These are phyloP conservation scores for Cichlasoma orientale DNA, from an alignment of 2,797 vertebrate species.

Conservation along the genomic window DNA sequence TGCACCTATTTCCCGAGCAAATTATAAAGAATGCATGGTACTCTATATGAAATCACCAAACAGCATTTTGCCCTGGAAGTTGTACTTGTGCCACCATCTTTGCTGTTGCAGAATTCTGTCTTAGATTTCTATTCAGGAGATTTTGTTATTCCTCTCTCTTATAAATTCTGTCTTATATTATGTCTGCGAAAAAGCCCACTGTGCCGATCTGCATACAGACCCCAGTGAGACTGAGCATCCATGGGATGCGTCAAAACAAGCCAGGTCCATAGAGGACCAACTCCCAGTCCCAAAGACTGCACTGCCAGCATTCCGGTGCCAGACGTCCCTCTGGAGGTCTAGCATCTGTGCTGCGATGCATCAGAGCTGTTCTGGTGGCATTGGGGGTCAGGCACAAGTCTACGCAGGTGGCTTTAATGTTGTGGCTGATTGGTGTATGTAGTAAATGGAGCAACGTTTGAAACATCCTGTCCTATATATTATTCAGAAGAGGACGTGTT, in stretches of 20 bases:
- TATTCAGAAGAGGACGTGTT: constrained; percentile 30
- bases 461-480: constrained; percentile 17
- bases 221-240: not conserved
- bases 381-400: not conserved
- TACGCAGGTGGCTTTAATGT: not conserved
- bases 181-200: not conserved
- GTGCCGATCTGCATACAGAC: not conserved
- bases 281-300: not conserved
- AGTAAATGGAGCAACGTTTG: constrained; percentile 24
- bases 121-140: not conserved
- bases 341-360: not conserved
- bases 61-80: not conserved
- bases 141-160: not conserved
- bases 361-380: not conserved
- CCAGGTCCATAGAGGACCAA: not conserved
- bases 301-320: not conserved
- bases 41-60: not conserved
- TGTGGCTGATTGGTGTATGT: not conserved
- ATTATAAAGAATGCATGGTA: not conserved
- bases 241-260: not conserved
- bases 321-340: not conserved
- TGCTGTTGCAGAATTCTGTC: not conserved
- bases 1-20: not conserved
- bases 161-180: not conserved
- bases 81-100: not conserved